A percentile compares a stretch with the other conserved stretches of the same genome.
These are phyloP conservation scores for Campoplex capitator DNA, from an alignment of 2,888 invertebrate genomes.

Conservation along the genomic window DNA sequence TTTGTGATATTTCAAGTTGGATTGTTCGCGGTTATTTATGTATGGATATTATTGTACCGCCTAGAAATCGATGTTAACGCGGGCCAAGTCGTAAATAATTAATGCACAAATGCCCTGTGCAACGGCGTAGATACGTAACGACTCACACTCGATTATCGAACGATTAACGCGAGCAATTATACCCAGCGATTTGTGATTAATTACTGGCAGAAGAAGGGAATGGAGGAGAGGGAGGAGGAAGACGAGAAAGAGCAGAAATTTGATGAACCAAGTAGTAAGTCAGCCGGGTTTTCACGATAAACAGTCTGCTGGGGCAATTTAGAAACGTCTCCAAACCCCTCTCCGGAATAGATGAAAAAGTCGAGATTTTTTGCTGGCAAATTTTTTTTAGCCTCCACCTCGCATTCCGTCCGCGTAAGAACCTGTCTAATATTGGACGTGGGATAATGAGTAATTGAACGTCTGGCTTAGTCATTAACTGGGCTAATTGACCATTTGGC, in stretches of 20 bases:
- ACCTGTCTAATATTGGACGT: slow-evolving; percentile 34
- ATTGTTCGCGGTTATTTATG: not conserved
- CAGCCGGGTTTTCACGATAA: slow-evolving; percentile 34
- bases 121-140: slow-evolving; percentile 27
- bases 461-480: slow-evolving; percentile 55
- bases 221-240: slow-evolving; percentile 14
- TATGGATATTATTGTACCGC: not conserved
- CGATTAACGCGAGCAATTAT: slow-evolving; percentile 61
- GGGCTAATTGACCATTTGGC: slow-evolving; percentile 47
- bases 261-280: slow-evolving; percentile 21
- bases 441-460: slow-evolving; percentile 59
- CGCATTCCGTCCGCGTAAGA: not conserved
- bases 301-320: slow-evolving; percentile 38
- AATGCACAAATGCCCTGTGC: slow-evolving; percentile 20
- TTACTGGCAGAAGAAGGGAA: slow-evolving; percentile 25
- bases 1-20: too few relatives aligned
- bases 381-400: not conserved
- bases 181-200: slow-evolving; percentile 57
- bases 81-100: slow-evolving; percentile 43
- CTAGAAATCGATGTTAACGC: slow-evolving; percentile 17
- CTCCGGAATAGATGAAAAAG: slow-evolving; percentile 3
- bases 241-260: slow-evolving; percentile 12
- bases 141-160: slow-evolving; percentile 59
- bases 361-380: not conserved
- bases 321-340: not conserved